These are phyloP conservation scores for Oriolus oriolus DNA, from an alignment of 2,113 vertebrate species.

Conservation along the genomic window DNA sequence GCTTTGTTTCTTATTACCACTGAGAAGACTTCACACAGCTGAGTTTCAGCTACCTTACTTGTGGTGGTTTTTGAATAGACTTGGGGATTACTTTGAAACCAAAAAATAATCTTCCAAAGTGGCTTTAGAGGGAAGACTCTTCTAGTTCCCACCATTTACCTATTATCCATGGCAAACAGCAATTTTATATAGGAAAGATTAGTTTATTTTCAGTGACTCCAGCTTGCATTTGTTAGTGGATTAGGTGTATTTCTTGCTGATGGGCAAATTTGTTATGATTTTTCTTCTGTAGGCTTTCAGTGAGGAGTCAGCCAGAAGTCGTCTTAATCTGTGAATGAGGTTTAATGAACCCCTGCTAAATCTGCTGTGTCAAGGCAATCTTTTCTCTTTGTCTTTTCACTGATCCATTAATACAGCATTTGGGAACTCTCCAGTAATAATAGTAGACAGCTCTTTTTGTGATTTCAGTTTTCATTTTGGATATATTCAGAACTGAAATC, in stretches of 20 bases:
- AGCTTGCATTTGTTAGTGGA: not conserved
- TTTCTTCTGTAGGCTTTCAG: not conserved
- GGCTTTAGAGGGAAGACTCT: not conserved
- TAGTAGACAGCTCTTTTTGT: not conserved
- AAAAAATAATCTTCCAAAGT: not conserved
- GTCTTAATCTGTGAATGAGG: not conserved
- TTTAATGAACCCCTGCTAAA: not conserved
- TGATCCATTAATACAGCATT: not conserved
- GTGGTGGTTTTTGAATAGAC: not conserved
- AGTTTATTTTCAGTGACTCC: not conserved
- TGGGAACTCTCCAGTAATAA: not conserved
- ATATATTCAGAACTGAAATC: not conserved
- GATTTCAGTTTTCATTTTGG: not conserved
- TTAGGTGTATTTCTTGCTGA: not conserved
- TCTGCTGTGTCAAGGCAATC: not conserved
- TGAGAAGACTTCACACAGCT: not conserved
- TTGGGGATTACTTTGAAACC: not conserved
- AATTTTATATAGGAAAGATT: not conserved
- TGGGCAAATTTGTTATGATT: not conserved
- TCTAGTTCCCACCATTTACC: not conserved
- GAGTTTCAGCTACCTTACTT: not conserved
- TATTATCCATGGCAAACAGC: not conserved
- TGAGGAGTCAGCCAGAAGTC: not conserved
- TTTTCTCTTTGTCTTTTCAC: not conserved
- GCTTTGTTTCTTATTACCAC: not conserved